Percentiles rank a stretch among this genome's conserved stretches.
Conservation (phyloP, 2,888 invertebrate species). For the Craniophora ligustri region DNA sequence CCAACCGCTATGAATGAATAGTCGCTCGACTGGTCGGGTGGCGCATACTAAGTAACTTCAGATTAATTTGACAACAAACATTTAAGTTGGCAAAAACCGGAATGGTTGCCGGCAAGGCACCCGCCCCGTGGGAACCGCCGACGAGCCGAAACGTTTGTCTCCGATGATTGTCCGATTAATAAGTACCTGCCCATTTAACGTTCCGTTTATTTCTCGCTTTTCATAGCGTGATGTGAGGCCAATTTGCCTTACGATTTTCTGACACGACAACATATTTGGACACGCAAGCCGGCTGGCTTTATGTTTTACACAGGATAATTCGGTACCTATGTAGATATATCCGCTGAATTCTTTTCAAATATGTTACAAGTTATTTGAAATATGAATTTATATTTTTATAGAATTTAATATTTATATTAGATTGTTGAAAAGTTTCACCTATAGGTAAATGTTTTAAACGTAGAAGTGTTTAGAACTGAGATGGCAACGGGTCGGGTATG, state of each 20-base stretch:
- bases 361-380: conserved; percentile 5
- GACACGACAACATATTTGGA: conserved; percentile 57
- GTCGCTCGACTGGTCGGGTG: conserved; percentile 81
- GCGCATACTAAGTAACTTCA: conserved; percentile 83
- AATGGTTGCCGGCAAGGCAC: conserved; percentile 72
- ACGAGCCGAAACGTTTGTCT: conserved; percentile 75
- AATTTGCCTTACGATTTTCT: conserved; percentile 69
- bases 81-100: conserved; percentile 86
- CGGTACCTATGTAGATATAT: background rate
- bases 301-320: conserved; percentile 33
- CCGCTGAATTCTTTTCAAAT: conserved; percentile 5
- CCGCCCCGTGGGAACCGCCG: conserved; percentile 83
- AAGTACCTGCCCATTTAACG: conserved; percentile 59
- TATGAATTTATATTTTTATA: too few species aligned
- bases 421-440: too few species aligned
- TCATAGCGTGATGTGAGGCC: conserved; percentile 68
- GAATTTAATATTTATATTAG: too few species aligned
- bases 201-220: conserved; percentile 66
- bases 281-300: conserved; percentile 56
- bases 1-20: conserved; percentile 87
- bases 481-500: conserved; percentile 2
- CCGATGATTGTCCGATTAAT: conserved; percentile 74
- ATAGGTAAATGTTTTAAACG: conserved; percentile 2
- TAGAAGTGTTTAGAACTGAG: background rate
- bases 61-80: conserved; percentile 88